These are phyloP conservation scores for sheep (Ovis aries) DNA, from an alignment of 2,113 vertebrate genomes.

Conservation along the genomic window ARS-UI_Ramb_v3.0 NC_056060.1:31022501-31023000, in stretches of 20 bases:
- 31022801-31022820: neutral
- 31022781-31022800: neutral
- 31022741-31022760: too few species aligned
- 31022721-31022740: too few species aligned
- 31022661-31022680: too few species aligned
- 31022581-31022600: too few species aligned
- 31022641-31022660: too few species aligned
- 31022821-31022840: neutral
- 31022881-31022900: neutral
- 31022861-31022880: neutral
- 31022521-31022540: neutral
- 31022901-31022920: neutral
- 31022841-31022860: neutral
- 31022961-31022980: neutral
- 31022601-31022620: too few species aligned
- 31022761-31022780: too few species aligned
- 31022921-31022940: neutral
- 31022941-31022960: neutral
- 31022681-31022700: too few species aligned
- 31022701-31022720: too few species aligned
- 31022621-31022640: too few species aligned
- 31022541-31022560: neutral
- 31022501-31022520: neutral
- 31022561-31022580: neutral
- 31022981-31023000: neutral